Percentiles rank a stretch among this genome's conserved stretches.
Conservation (phyloP, 2,797 vertebrate species). For the Schizopygopsis malacanthus region DNA sequence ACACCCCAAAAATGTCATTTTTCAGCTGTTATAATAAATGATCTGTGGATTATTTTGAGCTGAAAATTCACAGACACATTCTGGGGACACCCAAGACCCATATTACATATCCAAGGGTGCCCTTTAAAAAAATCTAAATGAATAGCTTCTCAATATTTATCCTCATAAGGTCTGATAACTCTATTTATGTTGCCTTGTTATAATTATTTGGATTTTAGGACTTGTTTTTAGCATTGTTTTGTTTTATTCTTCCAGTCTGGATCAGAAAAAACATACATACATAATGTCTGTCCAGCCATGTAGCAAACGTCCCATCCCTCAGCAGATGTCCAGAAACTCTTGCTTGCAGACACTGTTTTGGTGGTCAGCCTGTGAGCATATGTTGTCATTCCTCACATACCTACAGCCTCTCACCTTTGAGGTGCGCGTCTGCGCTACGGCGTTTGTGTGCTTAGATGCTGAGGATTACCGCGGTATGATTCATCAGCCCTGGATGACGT, state of each 20-base stretch:
- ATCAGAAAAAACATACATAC: background rate
- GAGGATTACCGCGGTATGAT: conserved; percentile 55
- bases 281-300: background rate
- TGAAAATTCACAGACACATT: too few species aligned
- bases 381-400: conserved; percentile 65
- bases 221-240: background rate
- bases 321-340: background rate
- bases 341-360: conserved; percentile 34
- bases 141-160: background rate
- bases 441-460: conserved; percentile 55
- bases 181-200: background rate
- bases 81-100: too few species aligned
- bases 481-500: conserved; percentile 61
- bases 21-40: too few species aligned
- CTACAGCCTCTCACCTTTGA: conserved; percentile 53
- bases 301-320: background rate
- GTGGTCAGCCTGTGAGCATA: conserved; percentile 61
- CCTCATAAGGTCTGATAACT: background rate
- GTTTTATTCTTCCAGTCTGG: background rate
- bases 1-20: too few species aligned
- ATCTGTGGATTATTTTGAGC: too few species aligned
- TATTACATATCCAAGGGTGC: too few species aligned
- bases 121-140: too few species aligned
- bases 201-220: too few species aligned
- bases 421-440: conserved; percentile 7